Base-by-base conservation (phyloP, 2,797 vertebrate genomes). In the Pampus argenteus region DNA sequence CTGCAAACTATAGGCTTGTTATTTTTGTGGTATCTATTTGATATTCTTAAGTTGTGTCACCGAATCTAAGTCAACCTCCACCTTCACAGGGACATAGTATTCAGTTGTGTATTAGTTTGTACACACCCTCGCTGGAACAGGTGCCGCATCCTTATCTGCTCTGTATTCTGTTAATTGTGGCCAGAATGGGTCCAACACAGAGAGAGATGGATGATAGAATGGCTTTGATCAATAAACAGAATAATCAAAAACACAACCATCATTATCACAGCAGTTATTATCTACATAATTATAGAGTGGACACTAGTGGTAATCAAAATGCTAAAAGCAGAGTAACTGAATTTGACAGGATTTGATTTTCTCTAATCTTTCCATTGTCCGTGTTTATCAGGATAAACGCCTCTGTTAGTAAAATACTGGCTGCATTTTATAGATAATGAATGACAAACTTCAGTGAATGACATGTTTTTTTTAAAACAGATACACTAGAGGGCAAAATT, bases 231-330 rank as follows among this genome's bases (percentile, higher is more conserved):
- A 74, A 47, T 70, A 66, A 70, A 26, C 64, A 78, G 48, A 72
- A 13, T 76, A 60, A 85, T 85, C 62, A 76, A 67, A 78, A 85
- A 61, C 66, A 73, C 29, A 74, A 59, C 22, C 50, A 56, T 66
- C 56, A 63, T 73, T 18, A 45, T 72, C 74, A 44, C 78, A 62
- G 47, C 44, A 31, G 59, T 52, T 58, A 66, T 68, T 9, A 75
- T 71, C 47, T 56, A 60, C 34, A 28, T 82, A 75, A 89, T 82
- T 78, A 77, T 17, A 58, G 48, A 59, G 62, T 50, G 62, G 65
- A 70, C 66, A 70, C 36, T 48, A 61, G 44, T 59, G 17, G 20
- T 74, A 74, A 82, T 77, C 61, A 76, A 58, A 78, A 75, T 45
- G 36, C 66, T 72, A 44, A 77, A 34, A 44, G 45, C 17, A 47